Evolutionary conservation across 2,888 invertebrate genomes (phyloP), one percentile per base, ranked within the genome.

Genomic region (Troglohyphantes excavatus): DNA sequence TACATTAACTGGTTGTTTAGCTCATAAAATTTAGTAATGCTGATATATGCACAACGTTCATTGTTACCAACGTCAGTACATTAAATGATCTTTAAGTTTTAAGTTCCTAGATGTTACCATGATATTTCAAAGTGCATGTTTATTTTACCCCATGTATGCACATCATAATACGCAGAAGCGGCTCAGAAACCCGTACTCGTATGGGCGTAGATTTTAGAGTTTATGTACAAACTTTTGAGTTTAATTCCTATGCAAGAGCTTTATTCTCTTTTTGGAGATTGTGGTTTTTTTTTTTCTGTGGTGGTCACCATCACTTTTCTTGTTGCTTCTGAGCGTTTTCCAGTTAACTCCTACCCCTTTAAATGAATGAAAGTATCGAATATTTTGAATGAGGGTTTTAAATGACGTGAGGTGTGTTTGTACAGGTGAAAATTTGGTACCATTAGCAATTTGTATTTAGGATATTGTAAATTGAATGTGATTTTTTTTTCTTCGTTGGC

Each of bases 221-320:
- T 68, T 53, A 76, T 76, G 75, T 76, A 76, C 75, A 76, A 76
- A 76, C 59, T 76, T 76, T 59, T 46, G 23, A 73, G 33, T 76
- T 75, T 76, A 76, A 89, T 82, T 89, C 88, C 82, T 83, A 82
- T 67, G 88, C 88, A 67, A 89, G 88, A 89, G 88, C 88, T 89
- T 89, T 89, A 83, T 70, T 83, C 88, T 89, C 88, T 33, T 53
- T 53, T 33, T 83, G 88, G 88, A 89, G 88, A 83, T 33, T 65
- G 61, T 67, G 39, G n/a, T n/a, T n/a, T 76, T 82, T 61, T 82
- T 17, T 39, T 39, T 70, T 63, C 65, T 81, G 82, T 33, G 39
- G 27, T 67, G 39, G 26, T 33, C 59, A 53, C 59, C 70, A 59
- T 65, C 27, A 70, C 39, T 65, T 65, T 33, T 6, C 33, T 72